phyloP scores from a whole-genome alignment of 2,113 vertebrate species.

The Charadrius vociferus region DNA sequence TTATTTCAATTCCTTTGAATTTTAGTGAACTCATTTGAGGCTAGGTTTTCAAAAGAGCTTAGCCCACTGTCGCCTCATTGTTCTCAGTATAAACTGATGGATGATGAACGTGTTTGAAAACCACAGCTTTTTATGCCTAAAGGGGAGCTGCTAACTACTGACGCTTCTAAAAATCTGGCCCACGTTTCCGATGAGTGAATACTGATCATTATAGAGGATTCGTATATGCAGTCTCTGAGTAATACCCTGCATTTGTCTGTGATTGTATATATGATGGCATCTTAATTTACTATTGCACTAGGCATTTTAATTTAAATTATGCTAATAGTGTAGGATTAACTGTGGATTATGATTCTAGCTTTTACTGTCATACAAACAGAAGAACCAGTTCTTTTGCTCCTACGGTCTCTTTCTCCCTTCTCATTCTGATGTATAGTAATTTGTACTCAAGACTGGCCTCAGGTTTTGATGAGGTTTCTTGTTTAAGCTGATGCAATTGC shows the following conservation, averaged over 20 bases:
- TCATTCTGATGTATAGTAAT: background rate
- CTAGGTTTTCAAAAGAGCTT: slow-evolving; percentile 41
- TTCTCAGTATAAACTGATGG: slow-evolving; percentile 16
- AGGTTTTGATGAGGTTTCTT: slow-evolving; percentile 28
- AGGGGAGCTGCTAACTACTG: background rate
- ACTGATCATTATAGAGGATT: slow-evolving; percentile 36
- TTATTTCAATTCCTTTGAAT: slow-evolving; percentile 57
- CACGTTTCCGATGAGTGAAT: slow-evolving; percentile 1
- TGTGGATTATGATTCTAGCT: slow-evolving; percentile 38
- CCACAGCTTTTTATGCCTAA: slow-evolving; percentile 18
- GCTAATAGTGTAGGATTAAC: slow-evolving; percentile 55
- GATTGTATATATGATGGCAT: slow-evolving; percentile 25
- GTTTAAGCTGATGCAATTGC: background rate
- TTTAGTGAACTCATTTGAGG: slow-evolving; percentile 37
- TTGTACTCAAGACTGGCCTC: background rate
- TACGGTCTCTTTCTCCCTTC: background rate
- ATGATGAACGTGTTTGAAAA: background rate
- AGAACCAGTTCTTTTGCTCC: background rate
- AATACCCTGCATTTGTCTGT: slow-evolving; percentile 17
- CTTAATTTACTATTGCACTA: slow-evolving; percentile 40
- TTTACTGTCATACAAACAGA: slow-evolving; percentile 17
- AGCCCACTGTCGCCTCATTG: background rate
- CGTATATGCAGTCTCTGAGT: background rate
- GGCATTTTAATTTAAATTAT: slow-evolving; percentile 65
- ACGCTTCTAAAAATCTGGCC: background rate